Base-by-base conservation (phyloP, 2,888 invertebrate species). In the Lycophotia porphyrea region DNA sequence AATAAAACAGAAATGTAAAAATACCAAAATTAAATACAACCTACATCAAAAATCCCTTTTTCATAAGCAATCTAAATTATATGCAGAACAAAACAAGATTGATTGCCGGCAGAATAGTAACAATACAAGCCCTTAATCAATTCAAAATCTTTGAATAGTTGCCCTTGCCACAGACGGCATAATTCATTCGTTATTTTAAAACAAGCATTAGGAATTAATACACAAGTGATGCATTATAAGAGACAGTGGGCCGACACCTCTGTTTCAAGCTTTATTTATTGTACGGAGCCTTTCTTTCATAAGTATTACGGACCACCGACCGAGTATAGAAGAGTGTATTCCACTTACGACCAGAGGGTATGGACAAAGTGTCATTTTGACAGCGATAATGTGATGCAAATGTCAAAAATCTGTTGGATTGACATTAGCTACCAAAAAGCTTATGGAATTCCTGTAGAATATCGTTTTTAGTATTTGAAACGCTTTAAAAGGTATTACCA, bases 261-360 rank as follows among this genome's bases (percentile, higher is more conserved):
- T 91, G 91, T 92, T 91, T 91, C 84, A 84, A 91, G 82, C 80
- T 88, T 92, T 93, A 93, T 93, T 92, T 93, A 93, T 93, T 88
- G 92, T 92, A 92, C 90, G 87, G 90, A 89, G 88, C 88, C 88
- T 90, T 92, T 91, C 90, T 91, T 88, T 91, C 88, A 84, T 90
- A 91, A 89, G 91, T 89, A 90, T 85, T 79, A 82, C 76, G 88
- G 94, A 94, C 94, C 94, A 94, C 94, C 94, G 91, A 90, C 91
- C 52, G 91, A 81, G 90, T 87, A 70, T 84, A 85, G 90, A 86
- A 87, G 67, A 85, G 86, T 88, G 60, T 79, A 77, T 82, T 92
- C 90, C 88, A 71, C 81, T 90, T 91, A 18, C n/a, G 65, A 78
- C 90, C 83, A 34, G 15, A 24, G 7, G 7, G 8, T 1, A 1